Evolutionary conservation across 2,888 invertebrate genomes (phyloP).

Genomic region (Microchrysa polita): DNA sequence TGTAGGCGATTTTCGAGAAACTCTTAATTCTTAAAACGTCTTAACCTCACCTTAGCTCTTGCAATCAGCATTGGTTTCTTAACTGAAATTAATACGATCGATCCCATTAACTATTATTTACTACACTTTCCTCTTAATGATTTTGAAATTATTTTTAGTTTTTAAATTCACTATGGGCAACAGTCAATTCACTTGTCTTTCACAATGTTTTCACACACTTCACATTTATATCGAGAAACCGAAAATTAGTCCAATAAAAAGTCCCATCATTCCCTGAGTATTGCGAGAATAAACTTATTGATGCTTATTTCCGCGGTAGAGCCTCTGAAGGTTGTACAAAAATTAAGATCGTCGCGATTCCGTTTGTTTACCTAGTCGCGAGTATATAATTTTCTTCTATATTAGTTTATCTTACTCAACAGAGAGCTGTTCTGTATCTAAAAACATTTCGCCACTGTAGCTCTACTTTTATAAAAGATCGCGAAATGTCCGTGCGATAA

Average conservation of each 20-base stretch:
- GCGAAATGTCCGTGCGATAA: slow-evolving; percentile 26
- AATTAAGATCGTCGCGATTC: background rate
- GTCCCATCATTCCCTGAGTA: background rate
- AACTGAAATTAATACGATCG: slow-evolving; percentile 37
- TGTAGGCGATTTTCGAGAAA: too few species aligned
- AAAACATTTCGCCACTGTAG: slow-evolving; percentile 27
- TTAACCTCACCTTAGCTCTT: slow-evolving; percentile 36
- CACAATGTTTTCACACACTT: background rate
- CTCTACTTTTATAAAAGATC: slow-evolving; percentile 32
- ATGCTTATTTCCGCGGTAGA: too few species aligned
- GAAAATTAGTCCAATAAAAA: background rate
- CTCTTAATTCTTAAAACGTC: too few species aligned
- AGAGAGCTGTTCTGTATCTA: slow-evolving; percentile 1
- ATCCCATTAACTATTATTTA: slow-evolving; percentile 32
- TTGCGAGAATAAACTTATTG: too few species aligned
- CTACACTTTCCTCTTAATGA: background rate
- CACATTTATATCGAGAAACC: background rate
- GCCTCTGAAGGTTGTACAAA: too few species aligned
- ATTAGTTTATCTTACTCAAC: too few species aligned
- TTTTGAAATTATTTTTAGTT: background rate
- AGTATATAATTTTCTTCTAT: too few species aligned
- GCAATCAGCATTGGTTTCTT: slow-evolving; percentile 7
- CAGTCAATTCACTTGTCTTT: too few species aligned
- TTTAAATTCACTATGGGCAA: too few species aligned
- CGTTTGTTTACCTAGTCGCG: background rate